These are phyloP conservation scores for Parambassis ranga DNA, from an alignment of 2,797 vertebrate genomes.

Conservation along the genomic window DNA sequence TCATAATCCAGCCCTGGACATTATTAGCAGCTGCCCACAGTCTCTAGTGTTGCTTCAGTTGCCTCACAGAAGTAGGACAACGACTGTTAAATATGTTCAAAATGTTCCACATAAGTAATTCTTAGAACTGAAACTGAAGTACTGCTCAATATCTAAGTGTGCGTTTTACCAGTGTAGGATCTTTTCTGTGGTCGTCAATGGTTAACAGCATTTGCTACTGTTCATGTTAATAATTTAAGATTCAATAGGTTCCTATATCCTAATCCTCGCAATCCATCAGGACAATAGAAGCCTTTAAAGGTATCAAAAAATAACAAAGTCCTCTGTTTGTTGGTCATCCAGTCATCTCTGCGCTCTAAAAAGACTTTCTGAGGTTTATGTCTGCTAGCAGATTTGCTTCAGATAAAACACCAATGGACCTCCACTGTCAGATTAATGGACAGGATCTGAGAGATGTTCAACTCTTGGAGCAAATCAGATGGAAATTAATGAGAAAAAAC, in stretches of 20 bases:
- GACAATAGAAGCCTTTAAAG: neutral
- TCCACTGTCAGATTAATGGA: slow-evolving; percentile 75
- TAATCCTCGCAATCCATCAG: slow-evolving; percentile 9
- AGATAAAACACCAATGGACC: slow-evolving; percentile 67
- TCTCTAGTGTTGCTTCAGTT: neutral
- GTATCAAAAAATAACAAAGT: neutral
- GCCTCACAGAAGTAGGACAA: no score
- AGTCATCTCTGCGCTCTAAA: slow-evolving; percentile 12
- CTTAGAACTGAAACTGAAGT: no score
- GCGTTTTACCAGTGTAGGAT: no score
- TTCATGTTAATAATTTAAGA: no score
- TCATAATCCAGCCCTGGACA: slow-evolving; percentile 17
- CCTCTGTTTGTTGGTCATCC: neutral
- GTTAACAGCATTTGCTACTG: no score
- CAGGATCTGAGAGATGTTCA: slow-evolving; percentile 64
- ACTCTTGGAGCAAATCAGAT: slow-evolving; percentile 73
- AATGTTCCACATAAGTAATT: no score
- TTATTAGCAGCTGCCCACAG: slow-evolving; percentile 23
- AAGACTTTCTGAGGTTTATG: slow-evolving; percentile 16
- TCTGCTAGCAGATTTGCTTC: slow-evolving; percentile 37
- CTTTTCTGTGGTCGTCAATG: no score
- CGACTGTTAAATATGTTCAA: no score
- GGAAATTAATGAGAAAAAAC: slow-evolving; percentile 81
- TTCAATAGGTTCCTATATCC: no score
- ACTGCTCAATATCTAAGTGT: no score